phyloP scores from a whole-genome alignment of 2,113 vertebrate species.

The Bufo bufo region DNA sequence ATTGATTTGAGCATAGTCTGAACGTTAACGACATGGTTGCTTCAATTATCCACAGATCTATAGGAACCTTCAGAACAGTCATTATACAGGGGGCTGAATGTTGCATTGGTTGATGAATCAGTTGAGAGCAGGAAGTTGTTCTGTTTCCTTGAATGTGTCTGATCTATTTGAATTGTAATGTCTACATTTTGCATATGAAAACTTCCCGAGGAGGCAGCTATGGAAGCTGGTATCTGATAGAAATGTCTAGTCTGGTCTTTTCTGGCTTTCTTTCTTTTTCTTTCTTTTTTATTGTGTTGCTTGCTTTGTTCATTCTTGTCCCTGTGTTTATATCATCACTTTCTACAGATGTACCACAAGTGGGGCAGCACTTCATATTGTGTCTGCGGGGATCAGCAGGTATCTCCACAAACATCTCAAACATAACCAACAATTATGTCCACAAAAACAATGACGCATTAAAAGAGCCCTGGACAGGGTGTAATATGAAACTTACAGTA shows the following conservation, averaged over 20 bases:
- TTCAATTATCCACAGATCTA: no score
- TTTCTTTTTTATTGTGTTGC: background rate
- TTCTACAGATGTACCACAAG: background rate
- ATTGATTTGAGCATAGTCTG: no score
- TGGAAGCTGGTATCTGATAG: background rate
- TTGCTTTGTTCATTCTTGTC: background rate
- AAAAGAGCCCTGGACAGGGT: background rate
- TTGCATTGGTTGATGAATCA: background rate
- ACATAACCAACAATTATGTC: background rate
- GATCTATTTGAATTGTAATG: background rate
- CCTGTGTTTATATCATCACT: background rate
- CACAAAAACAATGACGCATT: background rate
- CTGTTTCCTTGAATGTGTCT: background rate
- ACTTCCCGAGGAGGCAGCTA: background rate
- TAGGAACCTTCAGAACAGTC: no score
- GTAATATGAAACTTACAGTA: background rate
- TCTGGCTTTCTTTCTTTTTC: background rate
- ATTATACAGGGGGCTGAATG: background rate
- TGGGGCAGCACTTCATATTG: background rate
- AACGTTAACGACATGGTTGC: no score
- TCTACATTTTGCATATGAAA: constrained; percentile 8
- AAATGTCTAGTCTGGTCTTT: background rate
- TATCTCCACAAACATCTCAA: background rate
- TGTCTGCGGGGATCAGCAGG: background rate
- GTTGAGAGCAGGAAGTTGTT: background rate